Evolutionary conservation across 2,113 vertebrate genomes (phyloP).

Genomic region (Melospiza melodia): DNA sequence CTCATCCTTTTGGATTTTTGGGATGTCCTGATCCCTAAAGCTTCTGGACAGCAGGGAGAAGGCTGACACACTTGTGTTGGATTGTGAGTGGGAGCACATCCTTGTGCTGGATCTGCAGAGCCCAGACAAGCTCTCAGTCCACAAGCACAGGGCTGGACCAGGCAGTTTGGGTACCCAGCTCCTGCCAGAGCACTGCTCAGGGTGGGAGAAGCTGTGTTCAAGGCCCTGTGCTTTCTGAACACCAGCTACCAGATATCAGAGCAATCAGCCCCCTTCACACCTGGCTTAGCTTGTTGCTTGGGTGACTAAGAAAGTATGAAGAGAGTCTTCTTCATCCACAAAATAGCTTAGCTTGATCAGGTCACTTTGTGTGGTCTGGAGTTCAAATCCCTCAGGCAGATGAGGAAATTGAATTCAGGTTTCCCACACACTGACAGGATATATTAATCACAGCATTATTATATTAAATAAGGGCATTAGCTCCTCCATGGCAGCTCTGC

Average conservation of each 20-base stretch:
- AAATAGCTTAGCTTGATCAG: neutral
- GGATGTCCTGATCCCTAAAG: neutral
- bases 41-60: neutral
- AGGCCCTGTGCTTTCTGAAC: neutral
- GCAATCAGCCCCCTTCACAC: neutral
- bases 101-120: neutral
- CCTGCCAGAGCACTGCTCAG: neutral
- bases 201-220: neutral
- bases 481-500: neutral
- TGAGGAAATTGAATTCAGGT: conserved; percentile 50
- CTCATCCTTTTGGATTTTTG: neutral
- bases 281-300: fast-evolving
- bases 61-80: neutral
- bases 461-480: conserved; percentile 42
- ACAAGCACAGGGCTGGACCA: neutral
- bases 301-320: neutral
- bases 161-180: neutral
- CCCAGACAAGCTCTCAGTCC: too few species aligned
- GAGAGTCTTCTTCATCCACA: neutral
- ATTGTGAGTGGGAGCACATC: neutral
- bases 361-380: conserved; percentile 56
- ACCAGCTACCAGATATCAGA: neutral
- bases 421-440: conserved; percentile 51
- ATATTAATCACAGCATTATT: conserved; percentile 31
- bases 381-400: conserved; percentile 40